Evolutionary conservation across 2,113 vertebrate species (phyloP).

Genomic region (Girardinichthys multiradiatus): DNA sequence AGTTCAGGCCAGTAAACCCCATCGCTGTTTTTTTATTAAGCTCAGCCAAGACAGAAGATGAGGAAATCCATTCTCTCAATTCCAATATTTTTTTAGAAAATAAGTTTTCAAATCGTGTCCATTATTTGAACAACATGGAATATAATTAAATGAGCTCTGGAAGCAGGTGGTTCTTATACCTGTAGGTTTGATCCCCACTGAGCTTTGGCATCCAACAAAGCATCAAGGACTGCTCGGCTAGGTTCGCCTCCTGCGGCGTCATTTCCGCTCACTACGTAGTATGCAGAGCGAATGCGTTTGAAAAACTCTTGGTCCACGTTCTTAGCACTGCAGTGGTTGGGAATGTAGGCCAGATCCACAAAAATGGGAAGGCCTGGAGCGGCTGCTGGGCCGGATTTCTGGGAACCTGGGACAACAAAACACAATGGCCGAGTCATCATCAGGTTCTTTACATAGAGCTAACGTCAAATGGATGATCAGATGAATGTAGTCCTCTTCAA

Average conservation of each 20-base stretch:
- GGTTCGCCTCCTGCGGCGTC: conserved; percentile 90
- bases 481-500: background rate
- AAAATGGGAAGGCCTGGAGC: conserved; percentile 88
- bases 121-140: no score
- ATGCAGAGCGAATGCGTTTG: conserved; percentile 90
- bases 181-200: conserved; percentile 98
- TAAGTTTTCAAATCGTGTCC: no score
- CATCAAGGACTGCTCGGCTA: conserved; percentile 90
- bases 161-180: conserved; percentile 73
- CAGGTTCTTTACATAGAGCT: background rate
- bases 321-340: conserved; percentile 98
- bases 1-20: no score
- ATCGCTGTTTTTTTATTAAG: no score
- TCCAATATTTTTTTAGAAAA: no score
- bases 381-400: conserved; percentile 74
- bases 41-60: no score
- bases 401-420: conserved; percentile 60
- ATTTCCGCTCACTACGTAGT: conserved; percentile 97
- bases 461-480: background rate
- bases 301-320: conserved; percentile 97
- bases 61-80: no score
- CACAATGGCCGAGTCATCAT: background rate
- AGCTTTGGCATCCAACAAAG: conserved; percentile 93
- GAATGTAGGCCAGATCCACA: conserved; percentile 96
- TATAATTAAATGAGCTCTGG: background rate